A percentile compares a stretch with the other conserved stretches of the same genome.
Evolutionary conservation across 2,797 vertebrate species (phyloP).

Genomic region (Allochrocebus solatus): DNA sequence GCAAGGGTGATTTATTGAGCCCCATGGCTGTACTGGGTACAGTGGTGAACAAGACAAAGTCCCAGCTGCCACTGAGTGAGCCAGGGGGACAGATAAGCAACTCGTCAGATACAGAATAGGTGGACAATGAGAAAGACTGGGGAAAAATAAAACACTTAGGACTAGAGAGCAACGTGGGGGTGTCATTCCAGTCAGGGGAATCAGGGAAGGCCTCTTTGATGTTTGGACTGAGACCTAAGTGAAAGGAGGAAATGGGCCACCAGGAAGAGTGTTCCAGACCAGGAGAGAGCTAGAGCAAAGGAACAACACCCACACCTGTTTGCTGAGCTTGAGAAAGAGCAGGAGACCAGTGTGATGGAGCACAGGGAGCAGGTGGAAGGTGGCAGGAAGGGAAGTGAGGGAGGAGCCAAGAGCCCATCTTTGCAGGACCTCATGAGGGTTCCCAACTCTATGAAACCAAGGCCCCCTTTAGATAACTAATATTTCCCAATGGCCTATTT

Average conservation of each 20-base stretch:
- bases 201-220: neutral
- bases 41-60: neutral
- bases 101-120: neutral
- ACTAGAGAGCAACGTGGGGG: neutral
- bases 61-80: neutral
- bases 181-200: neutral
- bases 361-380: neutral
- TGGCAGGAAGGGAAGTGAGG: neutral
- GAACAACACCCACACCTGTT: neutral
- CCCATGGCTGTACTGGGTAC: neutral
- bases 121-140: neutral
- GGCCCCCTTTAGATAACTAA: neutral
- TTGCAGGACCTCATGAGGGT: rapidly evolving
- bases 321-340: neutral
- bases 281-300: neutral
- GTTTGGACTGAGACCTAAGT: neutral
- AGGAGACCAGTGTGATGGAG: neutral
- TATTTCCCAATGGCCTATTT: neutral
- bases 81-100: neutral
- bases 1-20: neutral
- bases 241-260: neutral
- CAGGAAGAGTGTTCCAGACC: neutral
- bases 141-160: neutral
- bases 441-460: neutral
- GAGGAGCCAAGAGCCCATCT: neutral